Base-by-base conservation (phyloP, 2,888 invertebrate species). In the Stratiomys singularior region DNA sequence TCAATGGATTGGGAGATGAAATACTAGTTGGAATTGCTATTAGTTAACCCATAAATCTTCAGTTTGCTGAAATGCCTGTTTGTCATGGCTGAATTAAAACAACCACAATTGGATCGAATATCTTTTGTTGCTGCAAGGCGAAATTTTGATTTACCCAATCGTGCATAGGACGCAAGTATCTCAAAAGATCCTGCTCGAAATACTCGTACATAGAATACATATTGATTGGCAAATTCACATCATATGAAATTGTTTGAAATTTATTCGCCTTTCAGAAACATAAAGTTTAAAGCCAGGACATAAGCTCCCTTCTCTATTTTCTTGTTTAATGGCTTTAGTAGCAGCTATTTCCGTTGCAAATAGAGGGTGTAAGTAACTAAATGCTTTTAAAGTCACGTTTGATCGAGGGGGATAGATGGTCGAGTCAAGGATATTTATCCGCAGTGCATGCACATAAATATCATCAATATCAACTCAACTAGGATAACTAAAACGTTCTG, bases 41-140 rank as follows among this genome's bases (percentile, higher is more conserved):
- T 72, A 72, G 27, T 72, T 56, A 72, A 72, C 27, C 71, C 27
- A 72, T 72, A 72, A 72, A 72, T 72, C 71, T 72, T 72, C 52
- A 72, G 52, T 52, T 52, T 52, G 28, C 27, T 18, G 71, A 72
- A 72, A 72, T 52, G 27, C 47, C 47, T 69, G 23, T 69, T 69
- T 47, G 47, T n/a, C 21, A 69, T 46, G 69, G 27, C 28, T 56
- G 71, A 72, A 72, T 72, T 25, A 21, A 72, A 37, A n/a, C n/a
- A n/a, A 72, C 30, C 71, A n/a, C 27, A 72, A 52, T 56, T 13
- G 15, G 52, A 52, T 52, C 15, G n/a, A 13, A 52, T 52, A 27
- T 28, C 25, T 13, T 63, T 27, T 1, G 21, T 9, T 15, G 28
- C 21, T 18, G n/a, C 18, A 58, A 23, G 58, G 9, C 1, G n/a